Percentiles rank a stretch among this genome's conserved stretches.
Evolutionary conservation across 2,113 vertebrate species (phyloP).

Genomic region (Piaya cayana): DNA sequence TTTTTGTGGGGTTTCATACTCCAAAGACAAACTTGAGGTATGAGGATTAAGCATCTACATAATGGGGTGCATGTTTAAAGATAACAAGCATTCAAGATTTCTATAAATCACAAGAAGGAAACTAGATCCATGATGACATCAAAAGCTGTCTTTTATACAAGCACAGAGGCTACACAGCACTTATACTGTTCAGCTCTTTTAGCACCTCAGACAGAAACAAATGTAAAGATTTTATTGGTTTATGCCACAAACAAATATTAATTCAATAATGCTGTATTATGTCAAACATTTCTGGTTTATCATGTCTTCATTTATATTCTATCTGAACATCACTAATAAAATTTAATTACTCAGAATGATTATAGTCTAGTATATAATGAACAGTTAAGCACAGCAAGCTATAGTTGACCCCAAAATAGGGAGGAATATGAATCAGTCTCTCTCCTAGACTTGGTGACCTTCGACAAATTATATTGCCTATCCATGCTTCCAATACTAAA

Average conservation of each 20-base stretch:
- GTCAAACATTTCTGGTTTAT: not conserved
- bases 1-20: not conserved
- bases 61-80: not conserved
- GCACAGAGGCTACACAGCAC: not conserved
- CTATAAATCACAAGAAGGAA: not conserved
- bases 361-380: not conserved
- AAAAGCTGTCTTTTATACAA: not conserved
- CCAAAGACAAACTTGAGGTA: not conserved
- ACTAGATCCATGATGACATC: not conserved
- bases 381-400: not conserved
- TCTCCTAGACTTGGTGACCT: not conserved
- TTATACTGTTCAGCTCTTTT: not conserved
- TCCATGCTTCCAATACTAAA: not conserved
- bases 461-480: not conserved
- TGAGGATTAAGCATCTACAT: not conserved
- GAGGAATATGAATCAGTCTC: not conserved
- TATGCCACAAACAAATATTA: not conserved
- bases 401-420: not conserved
- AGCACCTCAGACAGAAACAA: not conserved
- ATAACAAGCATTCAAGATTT: not conserved
- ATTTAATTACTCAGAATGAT: not conserved
- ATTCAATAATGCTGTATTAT: not conserved
- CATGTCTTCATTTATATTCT: not conserved
- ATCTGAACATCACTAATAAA: not conserved
- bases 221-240: not conserved